Percentiles rank a stretch among this genome's conserved stretches.
These are phyloP conservation scores for Tor tambroides DNA, from an alignment of 2,113 vertebrate species.

Conservation along the genomic window DNA sequence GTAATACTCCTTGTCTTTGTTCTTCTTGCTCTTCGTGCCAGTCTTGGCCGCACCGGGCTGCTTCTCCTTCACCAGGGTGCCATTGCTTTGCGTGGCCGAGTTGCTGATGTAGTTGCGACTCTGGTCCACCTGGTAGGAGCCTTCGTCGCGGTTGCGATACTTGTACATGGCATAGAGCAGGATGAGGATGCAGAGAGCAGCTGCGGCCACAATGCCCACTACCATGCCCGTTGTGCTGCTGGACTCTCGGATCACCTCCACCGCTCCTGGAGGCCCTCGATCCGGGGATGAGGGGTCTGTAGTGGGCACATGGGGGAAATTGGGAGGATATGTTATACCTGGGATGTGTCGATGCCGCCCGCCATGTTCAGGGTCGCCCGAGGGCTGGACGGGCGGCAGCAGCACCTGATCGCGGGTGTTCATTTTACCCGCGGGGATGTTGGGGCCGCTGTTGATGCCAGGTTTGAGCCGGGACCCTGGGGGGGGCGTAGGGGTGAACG, in stretches of 20 bases:
- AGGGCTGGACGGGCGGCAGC: conserved; percentile 81
- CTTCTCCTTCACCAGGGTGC: conserved; percentile 88
- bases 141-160: conserved; percentile 93
- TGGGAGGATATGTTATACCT: conserved; percentile 83
- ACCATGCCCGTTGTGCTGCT: conserved; percentile 98
- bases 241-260: conserved; percentile 90
- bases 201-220: conserved; percentile 92
- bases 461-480: conserved; percentile 73
- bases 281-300: conserved; percentile 87
- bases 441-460: conserved; percentile 65
- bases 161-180: conserved; percentile 97
- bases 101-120: conserved; percentile 94
- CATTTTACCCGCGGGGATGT: conserved; percentile 89
- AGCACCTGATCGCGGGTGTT: conserved; percentile 88
- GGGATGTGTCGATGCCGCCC: conserved; percentile 73
- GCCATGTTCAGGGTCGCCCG: conserved; percentile 79
- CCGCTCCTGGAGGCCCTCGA: conserved; percentile 84
- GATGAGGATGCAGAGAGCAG: conserved; percentile 94
- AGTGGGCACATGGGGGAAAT: conserved; percentile 89
- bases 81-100: conserved; percentile 89
- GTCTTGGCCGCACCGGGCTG: conserved; percentile 83
- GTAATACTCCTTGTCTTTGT: conserved; percentile 97
- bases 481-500: conserved; percentile 78
- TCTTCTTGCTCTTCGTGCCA: conserved; percentile 90
- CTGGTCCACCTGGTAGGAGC: conserved; percentile 95